Conservation (phyloP, 2,113 vertebrate genomes). For the Esox niger region DNA sequence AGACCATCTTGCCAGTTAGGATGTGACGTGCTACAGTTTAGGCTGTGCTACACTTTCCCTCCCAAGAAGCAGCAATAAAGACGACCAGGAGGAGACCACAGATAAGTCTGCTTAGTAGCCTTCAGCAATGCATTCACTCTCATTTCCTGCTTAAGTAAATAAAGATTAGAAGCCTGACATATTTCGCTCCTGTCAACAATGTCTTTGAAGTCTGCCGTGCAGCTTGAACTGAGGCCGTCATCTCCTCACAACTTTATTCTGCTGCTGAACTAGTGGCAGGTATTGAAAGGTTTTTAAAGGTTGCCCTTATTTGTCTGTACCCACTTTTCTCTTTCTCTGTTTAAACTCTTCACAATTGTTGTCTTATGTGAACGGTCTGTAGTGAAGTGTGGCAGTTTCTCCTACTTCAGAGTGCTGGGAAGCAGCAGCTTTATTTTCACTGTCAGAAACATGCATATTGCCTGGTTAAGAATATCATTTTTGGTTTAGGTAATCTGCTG, state of each 20-base stretch:
- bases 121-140: constrained; percentile 48
- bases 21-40: background rate
- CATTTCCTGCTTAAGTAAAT: constrained; percentile 65
- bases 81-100: constrained; percentile 23
- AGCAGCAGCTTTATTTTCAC: too few relatives aligned
- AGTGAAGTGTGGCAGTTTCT: background rate
- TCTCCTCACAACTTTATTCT: background rate
- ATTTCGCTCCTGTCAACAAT: constrained; percentile 37
- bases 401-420: background rate
- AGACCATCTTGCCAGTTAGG: background rate
- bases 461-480: too few relatives aligned
- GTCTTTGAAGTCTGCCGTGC: constrained; percentile 32
- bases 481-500: too few relatives aligned
- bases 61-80: constrained; percentile 15
- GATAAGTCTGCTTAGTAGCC: constrained; percentile 38
- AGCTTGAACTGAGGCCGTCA: constrained; percentile 6
- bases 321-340: background rate
- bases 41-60: constrained; percentile 16
- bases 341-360: background rate
- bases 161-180: constrained; percentile 48
- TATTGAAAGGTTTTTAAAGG: background rate
- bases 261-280: background rate
- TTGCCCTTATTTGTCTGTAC: background rate
- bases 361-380: background rate
- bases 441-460: too few relatives aligned